Evolutionary conservation across 2,113 vertebrate species (phyloP), one percentile per base, ranked within the genome.

Genomic region (Sigmodon hispidus): DNA sequence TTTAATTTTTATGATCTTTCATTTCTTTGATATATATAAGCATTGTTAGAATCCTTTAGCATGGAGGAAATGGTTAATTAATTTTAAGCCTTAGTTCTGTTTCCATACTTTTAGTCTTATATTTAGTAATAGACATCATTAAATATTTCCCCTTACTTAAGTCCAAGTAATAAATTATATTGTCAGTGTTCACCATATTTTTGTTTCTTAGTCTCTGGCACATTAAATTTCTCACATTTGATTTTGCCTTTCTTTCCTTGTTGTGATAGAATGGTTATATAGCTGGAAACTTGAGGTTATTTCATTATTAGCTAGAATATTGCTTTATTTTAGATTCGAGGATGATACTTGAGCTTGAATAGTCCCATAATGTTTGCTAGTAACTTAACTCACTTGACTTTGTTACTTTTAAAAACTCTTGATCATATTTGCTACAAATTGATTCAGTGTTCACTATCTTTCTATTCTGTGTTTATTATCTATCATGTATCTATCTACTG

Each of bases 331-430:
- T 61, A 83, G 67, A 91, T 17, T n/a, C 67, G 73, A 59, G 34
- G 86, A 89, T 3, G 59, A 1, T 36, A n/a, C 15, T 90, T 91
- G 52, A 43, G 34, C 3, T 87, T 77, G 31, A 89, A 61, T 61
- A 72, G 36, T 72, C 24, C 21, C 69, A 75, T 5, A 89, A 21
- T 52, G 81, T 83, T 65, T 61, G 83, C 52, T 48, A 73, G 10
- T 81, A 77, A 80, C 72, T 40, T 3, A 92, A 61, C 80, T 57
- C 48, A 70, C 22, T 57, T 59, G 7, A 61, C 22, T 87, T 96
- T 90, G 67, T 67, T 92, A 83, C 31, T 81, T 92, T 12, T 81
- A 10, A 29, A 88, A 91, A 69, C 92, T 67, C 26, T 19, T 96
- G 36, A 73, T 15, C 26, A 36, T 52, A 26, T 89, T 17, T 93